Conservation (phyloP, 2,797 vertebrate species). For the Melanotaenia maccullochi region DNA sequence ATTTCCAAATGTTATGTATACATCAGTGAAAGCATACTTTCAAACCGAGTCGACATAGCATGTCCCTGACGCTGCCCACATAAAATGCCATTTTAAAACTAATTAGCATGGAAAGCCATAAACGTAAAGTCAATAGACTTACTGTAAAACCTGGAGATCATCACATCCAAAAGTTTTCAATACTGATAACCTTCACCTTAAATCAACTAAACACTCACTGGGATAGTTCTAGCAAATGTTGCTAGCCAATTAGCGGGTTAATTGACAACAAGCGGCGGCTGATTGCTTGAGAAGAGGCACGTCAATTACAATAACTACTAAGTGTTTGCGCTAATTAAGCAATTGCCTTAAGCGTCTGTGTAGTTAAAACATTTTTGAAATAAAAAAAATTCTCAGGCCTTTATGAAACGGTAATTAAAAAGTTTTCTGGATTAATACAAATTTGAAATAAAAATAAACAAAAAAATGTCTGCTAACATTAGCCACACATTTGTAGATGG, state of each 20-base stretch:
- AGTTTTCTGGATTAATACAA: neutral
- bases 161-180: neutral
- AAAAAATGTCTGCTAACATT: conserved; percentile 4
- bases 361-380: neutral
- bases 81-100: neutral
- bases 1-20: neutral
- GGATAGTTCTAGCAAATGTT: neutral
- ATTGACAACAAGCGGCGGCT: conserved; percentile 62
- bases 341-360: neutral
- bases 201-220: neutral
- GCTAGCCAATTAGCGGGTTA: conserved; percentile 61
- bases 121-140: neutral
- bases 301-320: conserved; percentile 32
- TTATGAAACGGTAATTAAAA: neutral
- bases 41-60: neutral
- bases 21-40: too few species aligned
- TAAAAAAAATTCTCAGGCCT: neutral
- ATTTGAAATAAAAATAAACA: neutral
- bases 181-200: neutral
- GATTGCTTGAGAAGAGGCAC: conserved; percentile 7
- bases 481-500: conserved; percentile 3
- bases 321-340: conserved; percentile 15
- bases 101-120: neutral
- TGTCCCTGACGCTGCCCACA: neutral
- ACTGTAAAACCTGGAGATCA: neutral